These are phyloP conservation scores for Lepidotrigona ventralis DNA, from an alignment of 1,140 invertebrate genomes.

Conservation along the genomic window DNA sequence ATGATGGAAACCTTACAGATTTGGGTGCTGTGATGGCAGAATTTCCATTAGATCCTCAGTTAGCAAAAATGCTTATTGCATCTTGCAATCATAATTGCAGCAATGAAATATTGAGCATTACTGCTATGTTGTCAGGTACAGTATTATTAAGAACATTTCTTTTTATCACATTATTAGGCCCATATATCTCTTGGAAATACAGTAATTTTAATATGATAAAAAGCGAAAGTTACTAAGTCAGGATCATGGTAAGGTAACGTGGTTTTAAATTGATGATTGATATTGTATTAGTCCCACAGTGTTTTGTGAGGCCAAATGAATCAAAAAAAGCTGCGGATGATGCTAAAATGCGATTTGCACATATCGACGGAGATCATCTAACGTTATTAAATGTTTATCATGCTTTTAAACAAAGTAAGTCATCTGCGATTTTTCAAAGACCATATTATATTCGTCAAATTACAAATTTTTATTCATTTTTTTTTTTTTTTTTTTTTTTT, in stretches of 20 bases:
- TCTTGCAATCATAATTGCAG: constrained; percentile 98
- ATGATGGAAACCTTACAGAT: constrained; percentile 97
- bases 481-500: constrained; percentile 59
- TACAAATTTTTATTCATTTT: not conserved
- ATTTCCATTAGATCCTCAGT: constrained; percentile 98
- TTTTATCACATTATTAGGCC: constrained; percentile 40
- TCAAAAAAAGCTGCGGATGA: constrained; percentile 99
- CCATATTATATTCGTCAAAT: not conserved
- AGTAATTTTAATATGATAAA: constrained; percentile 24
- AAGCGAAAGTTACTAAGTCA: constrained; percentile 43
- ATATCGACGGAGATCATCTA: constrained; percentile 99
- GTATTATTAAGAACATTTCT: constrained; percentile 30
- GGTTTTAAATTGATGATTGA: constrained; percentile 79
- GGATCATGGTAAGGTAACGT: constrained; percentile 67
- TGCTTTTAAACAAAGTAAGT: constrained; percentile 99
- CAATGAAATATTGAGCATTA: constrained; percentile 99
- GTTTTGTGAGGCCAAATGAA: constrained; percentile 99
- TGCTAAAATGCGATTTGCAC: constrained; percentile 99
- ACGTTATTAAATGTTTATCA: constrained; percentile 97
- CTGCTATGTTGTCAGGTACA: constrained; percentile 99
- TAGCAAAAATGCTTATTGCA: constrained; percentile 99
- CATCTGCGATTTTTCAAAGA: constrained; percentile 15
- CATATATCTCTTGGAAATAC: not conserved
- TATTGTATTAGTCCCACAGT: constrained; percentile 95
- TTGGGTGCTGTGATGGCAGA: constrained; percentile 99